Evolutionary conservation across 2,888 invertebrate species (phyloP), one percentile per base, ranked within the genome.

Genomic region (Zootermopsis nevadensis): DNA sequence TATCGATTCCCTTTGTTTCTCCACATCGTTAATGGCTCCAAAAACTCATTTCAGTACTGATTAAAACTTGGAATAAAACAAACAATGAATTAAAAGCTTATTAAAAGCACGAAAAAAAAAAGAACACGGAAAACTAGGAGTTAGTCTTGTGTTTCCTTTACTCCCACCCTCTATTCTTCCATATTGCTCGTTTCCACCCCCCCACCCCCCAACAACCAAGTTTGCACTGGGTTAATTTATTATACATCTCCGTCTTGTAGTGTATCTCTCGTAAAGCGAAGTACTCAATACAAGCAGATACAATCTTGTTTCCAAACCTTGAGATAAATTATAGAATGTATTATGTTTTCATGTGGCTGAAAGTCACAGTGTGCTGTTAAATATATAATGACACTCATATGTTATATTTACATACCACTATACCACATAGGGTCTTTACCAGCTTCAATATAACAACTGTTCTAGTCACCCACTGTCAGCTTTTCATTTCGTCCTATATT

Each of bases 21-120:
- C 85, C 85, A 85, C 85, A 85, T 85, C 85, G 85, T 85, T 85
- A 85, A 85, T 85, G 85, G 85, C 85, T 85, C 85, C 85, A 84
- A 85, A 85, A 85, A 85, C 85, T 85, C 85, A 85, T 85, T 85
- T 85, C 85, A 84, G 85, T 85, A 85, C 85, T 85, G 85, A 85
- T 85, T 85, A 85, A 85, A 85, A 85, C 85, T 85, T 85, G 85
- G 85, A 85, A 85, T 85, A 85, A 85, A 85, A 85, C 85, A 85
- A 85, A 85, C 85, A 85, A 85, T 84, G 85, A 85, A 85, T 85
- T 85, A 85, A 85, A 85, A 85, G 85, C 85, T 85, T 85, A 85
- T 85, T 85, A 85, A 85, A 85, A 85, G 85, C 85, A 85, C 84
- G 84, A 83, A 85, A 85, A 79, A 83, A 85, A 85, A 79, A 85